Base-by-base conservation (phyloP, 2,888 invertebrate genomes). In the Proisotoma minuta region DNA sequence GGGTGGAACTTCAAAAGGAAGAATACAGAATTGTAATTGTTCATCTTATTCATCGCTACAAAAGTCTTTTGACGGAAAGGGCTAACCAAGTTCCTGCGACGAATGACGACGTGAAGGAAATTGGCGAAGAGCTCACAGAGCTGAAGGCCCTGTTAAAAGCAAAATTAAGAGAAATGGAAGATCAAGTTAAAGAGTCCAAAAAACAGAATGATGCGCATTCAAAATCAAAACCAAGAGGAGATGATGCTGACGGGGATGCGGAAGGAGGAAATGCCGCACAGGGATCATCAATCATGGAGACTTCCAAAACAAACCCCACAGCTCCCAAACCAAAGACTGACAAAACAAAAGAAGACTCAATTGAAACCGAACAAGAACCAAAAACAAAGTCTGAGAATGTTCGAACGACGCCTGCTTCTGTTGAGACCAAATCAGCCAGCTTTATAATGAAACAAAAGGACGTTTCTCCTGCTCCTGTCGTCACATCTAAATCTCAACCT, bases 71-170 rank as follows among this genome's bases (percentile, higher is more conserved):
- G 10, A 29, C 27, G n/a, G 53, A 54, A 3, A n/a, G 28, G 12
- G 18, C 12, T 10, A 48, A 48, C 48, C 5, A 28, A 12, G 54
- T 18, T 15, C 23, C 47, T 8, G 62, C 59, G 1, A 63, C 49
- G 20, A 49, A 29, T 4, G 59, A 54, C 8, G 63, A 63, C 23
- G 63, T 60, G 0, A 20, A 57, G 22, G 60, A 60, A 47, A 50
- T 60, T 24, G 60, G 51, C 1, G 63, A 63, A 18, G 60, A 60
- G 26, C 18, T 63, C 3, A 47, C 27, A 10, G 50, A 51, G n/a
- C 23, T 34, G 3, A 43, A 47, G 12, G 15, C 52, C 20, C 39
- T 53, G 24, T 24, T 52, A 1, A 26, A 59, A 29, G 15, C 18
- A 12, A 40, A 52, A 39, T 23, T 40, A 15, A 5, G 27, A 20